These are phyloP conservation scores for Poeciliopsis presidionis DNA, from an alignment of 2,797 vertebrate species.

Conservation along the genomic window DNA sequence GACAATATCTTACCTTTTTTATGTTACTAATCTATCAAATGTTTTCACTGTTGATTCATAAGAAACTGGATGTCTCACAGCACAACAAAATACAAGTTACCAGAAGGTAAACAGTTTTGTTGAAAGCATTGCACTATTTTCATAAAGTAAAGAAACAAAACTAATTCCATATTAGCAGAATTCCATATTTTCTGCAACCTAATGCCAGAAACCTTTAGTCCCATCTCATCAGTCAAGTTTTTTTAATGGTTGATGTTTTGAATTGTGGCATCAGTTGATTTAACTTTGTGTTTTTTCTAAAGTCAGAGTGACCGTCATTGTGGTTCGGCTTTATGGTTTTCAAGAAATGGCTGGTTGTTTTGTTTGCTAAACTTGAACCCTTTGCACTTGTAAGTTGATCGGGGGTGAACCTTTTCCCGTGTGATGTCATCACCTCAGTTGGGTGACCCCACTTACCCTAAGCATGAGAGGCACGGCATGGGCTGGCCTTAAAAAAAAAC, in stretches of 20 bases:
- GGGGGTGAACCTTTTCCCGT: conserved; percentile 27
- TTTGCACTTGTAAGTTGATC: conserved; percentile 30
- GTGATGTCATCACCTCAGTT: conserved; percentile 35
- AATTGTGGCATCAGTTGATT: background rate
- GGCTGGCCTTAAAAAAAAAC: conserved; percentile 43
- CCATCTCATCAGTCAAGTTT: background rate
- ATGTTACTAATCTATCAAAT: background rate
- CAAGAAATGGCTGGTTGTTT: background rate
- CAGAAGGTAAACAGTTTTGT: background rate
- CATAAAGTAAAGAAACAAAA: background rate
- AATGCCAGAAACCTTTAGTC: background rate
- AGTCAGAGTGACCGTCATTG: background rate
- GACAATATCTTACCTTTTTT: background rate
- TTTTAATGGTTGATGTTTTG: background rate
- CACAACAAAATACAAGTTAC: background rate
- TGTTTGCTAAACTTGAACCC: conserved; percentile 9
- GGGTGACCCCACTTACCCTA: conserved; percentile 49
- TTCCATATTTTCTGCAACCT: background rate
- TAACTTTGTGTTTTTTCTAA: background rate
- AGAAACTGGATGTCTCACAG: background rate
- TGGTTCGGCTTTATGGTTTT: background rate
- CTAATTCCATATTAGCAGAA: background rate
- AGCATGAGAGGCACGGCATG: conserved; percentile 32
- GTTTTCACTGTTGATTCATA: background rate
- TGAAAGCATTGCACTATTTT: background rate